Percentiles rank a stretch among this genome's conserved stretches.
These are phyloP conservation scores for Chymomyza caudatula DNA, from an alignment of 2,888 invertebrate genomes.

Conservation along the genomic window DNA sequence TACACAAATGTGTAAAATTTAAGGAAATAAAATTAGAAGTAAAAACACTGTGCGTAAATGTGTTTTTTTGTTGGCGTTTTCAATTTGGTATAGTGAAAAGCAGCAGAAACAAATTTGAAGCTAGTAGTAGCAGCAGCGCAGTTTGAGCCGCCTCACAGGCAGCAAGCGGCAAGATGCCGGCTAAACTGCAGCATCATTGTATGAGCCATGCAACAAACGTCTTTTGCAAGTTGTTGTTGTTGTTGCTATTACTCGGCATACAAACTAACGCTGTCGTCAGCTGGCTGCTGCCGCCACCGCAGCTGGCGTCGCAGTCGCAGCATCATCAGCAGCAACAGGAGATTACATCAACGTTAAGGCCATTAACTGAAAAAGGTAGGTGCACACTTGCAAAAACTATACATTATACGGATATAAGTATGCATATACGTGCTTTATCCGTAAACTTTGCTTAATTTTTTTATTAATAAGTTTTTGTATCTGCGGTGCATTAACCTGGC, in stretches of 20 bases:
- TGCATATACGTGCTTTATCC: conserved; percentile 1
- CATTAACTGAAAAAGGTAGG: conserved; percentile 58
- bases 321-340: not conserved
- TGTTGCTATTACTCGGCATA: not conserved
- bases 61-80: not conserved
- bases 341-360: conserved; percentile 31
- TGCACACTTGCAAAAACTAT: not conserved
- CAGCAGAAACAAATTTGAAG: not conserved
- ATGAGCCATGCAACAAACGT: not conserved
- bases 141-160: not conserved
- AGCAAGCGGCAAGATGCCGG: not conserved
- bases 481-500: conserved; percentile 45
- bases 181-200: not conserved
- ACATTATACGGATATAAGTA: not conserved
- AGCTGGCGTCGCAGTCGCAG: not conserved
- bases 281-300: not conserved
- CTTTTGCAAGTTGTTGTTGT: not conserved
- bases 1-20: too few relatives aligned
- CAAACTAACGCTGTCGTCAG: not conserved
- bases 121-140: not conserved
- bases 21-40: not conserved
- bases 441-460: conserved; percentile 23
- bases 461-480: conserved; percentile 41
- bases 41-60: not conserved
- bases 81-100: not conserved